These are phyloP conservation scores for Achroia grisella DNA, from an alignment of 1,140 invertebrate species.

Conservation along the genomic window DNA sequence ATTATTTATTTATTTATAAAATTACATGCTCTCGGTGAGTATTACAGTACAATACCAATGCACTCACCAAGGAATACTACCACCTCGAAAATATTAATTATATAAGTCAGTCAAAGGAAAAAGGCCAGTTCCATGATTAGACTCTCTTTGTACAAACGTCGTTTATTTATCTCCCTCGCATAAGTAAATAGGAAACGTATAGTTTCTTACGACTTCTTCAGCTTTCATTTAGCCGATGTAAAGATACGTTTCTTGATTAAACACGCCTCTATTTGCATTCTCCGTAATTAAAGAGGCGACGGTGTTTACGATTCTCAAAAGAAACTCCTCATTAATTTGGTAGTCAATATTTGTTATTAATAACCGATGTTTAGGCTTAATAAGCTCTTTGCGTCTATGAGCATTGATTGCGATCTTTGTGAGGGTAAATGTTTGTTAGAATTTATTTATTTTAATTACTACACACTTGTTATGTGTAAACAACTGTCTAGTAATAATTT, in stretches of 20 bases:
- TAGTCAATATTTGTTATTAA: constrained; percentile 62
- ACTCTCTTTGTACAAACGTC: neutral
- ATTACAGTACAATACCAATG: too few species aligned
- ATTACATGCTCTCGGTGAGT: too few species aligned
- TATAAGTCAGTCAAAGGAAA: too few species aligned
- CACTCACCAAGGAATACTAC: too few species aligned
- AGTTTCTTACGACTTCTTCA: constrained; percentile 66
- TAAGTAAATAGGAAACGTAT: constrained; percentile 42
- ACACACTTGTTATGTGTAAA: too few species aligned
- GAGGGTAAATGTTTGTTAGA: constrained; percentile 3
- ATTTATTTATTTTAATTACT: neutral
- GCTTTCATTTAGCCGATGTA: constrained; percentile 53
- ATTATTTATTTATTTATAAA: too few species aligned
- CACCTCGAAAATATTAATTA: too few species aligned
- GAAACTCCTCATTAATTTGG: constrained; percentile 68
- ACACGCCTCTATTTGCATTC: constrained; percentile 58
- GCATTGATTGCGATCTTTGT: neutral
- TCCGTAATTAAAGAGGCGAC: constrained; percentile 64
- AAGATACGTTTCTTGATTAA: constrained; percentile 61
- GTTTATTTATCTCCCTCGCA: constrained; percentile 36
- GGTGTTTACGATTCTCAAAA: constrained; percentile 42
- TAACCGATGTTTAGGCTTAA: constrained; percentile 26
- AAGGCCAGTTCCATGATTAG: too few species aligned
- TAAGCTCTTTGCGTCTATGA: constrained; percentile 2
- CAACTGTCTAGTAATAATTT: too few species aligned